Percentiles rank a stretch among this genome's conserved stretches.
Evolutionary conservation across 2,113 vertebrate species (phyloP).

Genomic region (Balaeniceps rex): DNA sequence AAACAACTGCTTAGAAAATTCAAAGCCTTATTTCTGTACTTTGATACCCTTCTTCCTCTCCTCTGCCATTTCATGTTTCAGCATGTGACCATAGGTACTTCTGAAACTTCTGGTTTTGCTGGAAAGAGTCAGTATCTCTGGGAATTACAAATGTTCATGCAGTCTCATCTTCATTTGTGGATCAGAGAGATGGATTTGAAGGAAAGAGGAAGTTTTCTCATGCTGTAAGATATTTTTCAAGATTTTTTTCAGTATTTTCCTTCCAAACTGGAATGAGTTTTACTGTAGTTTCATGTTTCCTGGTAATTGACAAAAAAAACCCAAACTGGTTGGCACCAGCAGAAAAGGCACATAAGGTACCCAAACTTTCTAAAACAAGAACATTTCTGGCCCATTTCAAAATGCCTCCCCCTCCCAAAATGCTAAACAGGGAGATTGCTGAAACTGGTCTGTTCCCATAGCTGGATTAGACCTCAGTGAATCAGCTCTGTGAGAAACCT

Average conservation of each 20-base stretch:
- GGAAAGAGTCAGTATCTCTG: neutral
- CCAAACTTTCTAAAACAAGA: neutral
- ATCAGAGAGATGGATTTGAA: neutral
- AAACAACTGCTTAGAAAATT: neutral
- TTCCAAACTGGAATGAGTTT: neutral
- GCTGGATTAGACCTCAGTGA: conserved; percentile 18
- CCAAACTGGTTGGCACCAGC: neutral
- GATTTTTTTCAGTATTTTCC: neutral
- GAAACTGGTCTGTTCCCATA: neutral
- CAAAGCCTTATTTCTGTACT: neutral
- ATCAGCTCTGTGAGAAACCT: conserved; percentile 13
- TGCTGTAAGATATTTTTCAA: neutral
- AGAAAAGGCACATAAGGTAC: neutral
- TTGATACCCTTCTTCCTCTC: neutral
- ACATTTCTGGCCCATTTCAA: neutral
- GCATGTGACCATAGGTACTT: neutral
- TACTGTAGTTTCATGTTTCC: neutral
- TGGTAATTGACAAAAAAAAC: neutral
- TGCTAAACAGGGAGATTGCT: neutral
- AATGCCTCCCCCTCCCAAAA: neutral
- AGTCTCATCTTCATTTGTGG: neutral
- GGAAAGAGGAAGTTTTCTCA: neutral
- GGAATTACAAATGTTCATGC: neutral
- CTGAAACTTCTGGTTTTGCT: neutral
- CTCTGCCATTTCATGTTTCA: neutral